Conservation (phyloP, 2,888 invertebrate genomes). For the Himalopsyche kuldschensis region DNA sequence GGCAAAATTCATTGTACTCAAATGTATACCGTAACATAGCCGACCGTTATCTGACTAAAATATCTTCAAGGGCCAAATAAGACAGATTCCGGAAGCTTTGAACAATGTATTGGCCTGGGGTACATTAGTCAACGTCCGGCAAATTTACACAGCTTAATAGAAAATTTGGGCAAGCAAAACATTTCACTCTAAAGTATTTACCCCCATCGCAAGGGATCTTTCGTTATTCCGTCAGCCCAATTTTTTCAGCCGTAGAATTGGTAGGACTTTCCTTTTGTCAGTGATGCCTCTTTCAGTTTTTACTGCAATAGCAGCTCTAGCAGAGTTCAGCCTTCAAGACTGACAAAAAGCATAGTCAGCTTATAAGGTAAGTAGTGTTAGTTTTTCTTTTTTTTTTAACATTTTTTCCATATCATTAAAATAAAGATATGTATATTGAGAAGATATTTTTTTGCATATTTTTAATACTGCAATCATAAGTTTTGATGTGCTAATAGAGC, state of each 20-base stretch:
- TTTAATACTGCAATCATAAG: too few relatives aligned
- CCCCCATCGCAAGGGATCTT: not conserved
- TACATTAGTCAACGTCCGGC: conserved; percentile 34
- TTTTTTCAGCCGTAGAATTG: conserved; percentile 7
- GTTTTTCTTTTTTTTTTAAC: not conserved
- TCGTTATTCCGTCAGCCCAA: not conserved
- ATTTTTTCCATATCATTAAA: not conserved
- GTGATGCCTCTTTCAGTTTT: not conserved
- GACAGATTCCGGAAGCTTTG: conserved; percentile 23
- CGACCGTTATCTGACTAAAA: conserved; percentile 2
- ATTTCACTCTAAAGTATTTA: conserved; percentile 10
- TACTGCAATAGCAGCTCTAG: not conserved
- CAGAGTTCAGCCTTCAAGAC: not conserved
- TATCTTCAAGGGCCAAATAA: conserved; percentile 18
- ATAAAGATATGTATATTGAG: not conserved
- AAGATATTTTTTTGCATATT: too few relatives aligned
- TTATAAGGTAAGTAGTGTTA: not conserved
- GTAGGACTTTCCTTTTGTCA: not conserved
- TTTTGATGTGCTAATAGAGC: too few relatives aligned
- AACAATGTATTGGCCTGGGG: conserved; percentile 28
- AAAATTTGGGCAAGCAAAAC: conserved; percentile 17
- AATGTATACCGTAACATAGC: not conserved
- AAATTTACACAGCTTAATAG: conserved; percentile 23
- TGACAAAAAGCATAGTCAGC: not conserved
- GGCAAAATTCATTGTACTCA: not conserved